Percentiles rank a stretch among this genome's conserved stretches.
phyloP scores from a whole-genome alignment of 2,888 invertebrate species.

The Eulithis prunata region DNA sequence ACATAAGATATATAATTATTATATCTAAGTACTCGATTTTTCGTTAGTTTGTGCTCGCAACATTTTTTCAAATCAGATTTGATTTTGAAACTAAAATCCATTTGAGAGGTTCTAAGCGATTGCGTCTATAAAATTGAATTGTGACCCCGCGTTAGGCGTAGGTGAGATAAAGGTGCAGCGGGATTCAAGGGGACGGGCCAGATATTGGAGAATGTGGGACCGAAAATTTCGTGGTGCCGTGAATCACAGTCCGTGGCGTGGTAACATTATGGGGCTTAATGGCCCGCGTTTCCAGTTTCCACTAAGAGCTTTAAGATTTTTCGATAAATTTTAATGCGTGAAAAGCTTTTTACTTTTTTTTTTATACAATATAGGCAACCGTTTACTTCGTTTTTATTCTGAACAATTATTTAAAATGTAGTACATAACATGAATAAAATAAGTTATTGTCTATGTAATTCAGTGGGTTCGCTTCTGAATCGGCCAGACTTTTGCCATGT shows the following conservation, averaged over 20 bases:
- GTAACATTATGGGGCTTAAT: conserved; percentile 21
- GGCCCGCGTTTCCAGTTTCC: conserved; percentile 14
- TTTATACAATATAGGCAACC: no score
- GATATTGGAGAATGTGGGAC: conserved; percentile 32
- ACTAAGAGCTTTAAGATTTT: conserved; percentile 12
- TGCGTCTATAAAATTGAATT: conserved; percentile 64
- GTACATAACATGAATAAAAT: no score
- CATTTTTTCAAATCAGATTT: conserved; percentile 42
- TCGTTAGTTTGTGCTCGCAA: neutral
- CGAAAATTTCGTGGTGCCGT: conserved; percentile 26
- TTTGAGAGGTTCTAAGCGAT: conserved; percentile 49
- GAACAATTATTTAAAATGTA: no score
- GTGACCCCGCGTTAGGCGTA: conserved; percentile 56
- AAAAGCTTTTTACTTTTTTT: no score
- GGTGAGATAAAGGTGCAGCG: conserved; percentile 54
- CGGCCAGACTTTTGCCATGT: no score
- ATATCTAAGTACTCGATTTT: no score
- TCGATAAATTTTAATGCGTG: conserved; percentile 9
- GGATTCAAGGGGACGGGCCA: conserved; percentile 42
- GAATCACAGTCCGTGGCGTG: conserved; percentile 19
- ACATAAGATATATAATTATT: no score
- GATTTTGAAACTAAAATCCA: conserved; percentile 47
- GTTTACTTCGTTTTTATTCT: neutral
- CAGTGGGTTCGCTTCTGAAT: no score
- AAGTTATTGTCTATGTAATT: no score